Percentiles rank a stretch among this genome's conserved stretches.
Evolutionary conservation across 2,888 invertebrate species (phyloP).

Genomic region (Tetranychus truncatus): DNA sequence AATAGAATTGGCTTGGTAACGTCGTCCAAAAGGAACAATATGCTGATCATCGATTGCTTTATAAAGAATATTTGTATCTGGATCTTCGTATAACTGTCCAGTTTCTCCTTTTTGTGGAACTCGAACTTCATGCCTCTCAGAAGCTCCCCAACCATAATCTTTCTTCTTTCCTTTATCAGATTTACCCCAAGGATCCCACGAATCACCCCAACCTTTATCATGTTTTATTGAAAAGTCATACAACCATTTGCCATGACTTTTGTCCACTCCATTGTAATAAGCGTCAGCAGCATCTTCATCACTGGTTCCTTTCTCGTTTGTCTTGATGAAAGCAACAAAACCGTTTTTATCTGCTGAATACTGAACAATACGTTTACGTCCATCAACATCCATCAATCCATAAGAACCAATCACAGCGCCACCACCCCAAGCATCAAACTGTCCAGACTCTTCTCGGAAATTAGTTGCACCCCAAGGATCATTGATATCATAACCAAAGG

Average conservation of each 20-base stretch:
- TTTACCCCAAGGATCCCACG: constrained; percentile 4
- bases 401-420: constrained; percentile 2
- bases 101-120: not conserved
- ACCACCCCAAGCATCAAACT: constrained; percentile 5
- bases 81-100: not conserved
- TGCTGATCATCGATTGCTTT: constrained; percentile 3
- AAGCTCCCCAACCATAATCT: not conserved
- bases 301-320: constrained; percentile 24
- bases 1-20: not conserved
- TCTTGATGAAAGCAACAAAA: constrained; percentile 25
- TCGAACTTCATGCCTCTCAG: not conserved
- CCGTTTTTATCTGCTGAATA: constrained; percentile 25
- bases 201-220: constrained; percentile 6
- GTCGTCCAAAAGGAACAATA: not conserved
- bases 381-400: constrained; percentile 9
- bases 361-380: constrained; percentile 19
- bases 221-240: constrained; percentile 8
- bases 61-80: not conserved
- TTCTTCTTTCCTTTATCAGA: constrained; percentile 7
- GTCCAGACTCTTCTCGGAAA: constrained; percentile 6
- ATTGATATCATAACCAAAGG: constrained; percentile 5
- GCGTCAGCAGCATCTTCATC: constrained; percentile 15
- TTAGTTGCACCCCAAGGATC: constrained; percentile 9
- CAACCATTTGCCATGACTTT: constrained; percentile 2
- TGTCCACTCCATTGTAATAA: constrained; percentile 12